Conservation (phyloP, 2,797 vertebrate species). For the Propithecus perrieri region DNA sequence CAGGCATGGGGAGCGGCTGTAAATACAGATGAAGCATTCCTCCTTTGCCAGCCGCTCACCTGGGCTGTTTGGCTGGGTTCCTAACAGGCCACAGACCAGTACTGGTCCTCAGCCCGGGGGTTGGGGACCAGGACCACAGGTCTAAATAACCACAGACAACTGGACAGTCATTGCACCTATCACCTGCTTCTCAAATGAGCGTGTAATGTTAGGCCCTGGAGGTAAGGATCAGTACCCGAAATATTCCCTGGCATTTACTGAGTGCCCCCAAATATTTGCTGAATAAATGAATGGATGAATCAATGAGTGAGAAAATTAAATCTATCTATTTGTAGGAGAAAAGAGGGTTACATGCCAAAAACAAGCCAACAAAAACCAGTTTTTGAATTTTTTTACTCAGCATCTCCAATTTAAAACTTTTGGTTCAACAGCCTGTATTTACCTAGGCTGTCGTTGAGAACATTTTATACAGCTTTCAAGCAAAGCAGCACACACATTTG, state of each 20-base stretch:
- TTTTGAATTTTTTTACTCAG: not conserved
- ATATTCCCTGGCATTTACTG: not conserved
- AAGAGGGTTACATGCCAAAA: not conserved
- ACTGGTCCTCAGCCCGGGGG: too few relatives aligned
- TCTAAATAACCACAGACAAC: not conserved
- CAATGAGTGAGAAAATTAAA: not conserved
- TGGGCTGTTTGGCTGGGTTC: too few relatives aligned
- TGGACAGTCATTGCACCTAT: not conserved
- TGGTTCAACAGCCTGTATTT: not conserved
- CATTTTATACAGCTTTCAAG: not conserved
- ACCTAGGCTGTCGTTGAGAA: not conserved
- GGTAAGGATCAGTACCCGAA: not conserved
- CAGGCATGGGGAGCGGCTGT: too few relatives aligned
- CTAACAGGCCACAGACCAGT: too few relatives aligned
- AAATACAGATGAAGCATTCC: too few relatives aligned
- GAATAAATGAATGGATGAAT: not conserved
- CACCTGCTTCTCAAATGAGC: not conserved
- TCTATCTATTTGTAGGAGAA: not conserved
- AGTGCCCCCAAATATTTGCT: not conserved
- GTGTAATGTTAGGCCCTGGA: not conserved
- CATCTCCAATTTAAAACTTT: slow-evolving; percentile 32
- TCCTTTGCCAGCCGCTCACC: too few relatives aligned
- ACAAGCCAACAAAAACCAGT: not conserved
- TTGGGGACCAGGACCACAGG: too few relatives aligned
- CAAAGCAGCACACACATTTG: not conserved